Base-by-base conservation (phyloP, 2,797 vertebrate species). In the Pelobates cultripes region DNA sequence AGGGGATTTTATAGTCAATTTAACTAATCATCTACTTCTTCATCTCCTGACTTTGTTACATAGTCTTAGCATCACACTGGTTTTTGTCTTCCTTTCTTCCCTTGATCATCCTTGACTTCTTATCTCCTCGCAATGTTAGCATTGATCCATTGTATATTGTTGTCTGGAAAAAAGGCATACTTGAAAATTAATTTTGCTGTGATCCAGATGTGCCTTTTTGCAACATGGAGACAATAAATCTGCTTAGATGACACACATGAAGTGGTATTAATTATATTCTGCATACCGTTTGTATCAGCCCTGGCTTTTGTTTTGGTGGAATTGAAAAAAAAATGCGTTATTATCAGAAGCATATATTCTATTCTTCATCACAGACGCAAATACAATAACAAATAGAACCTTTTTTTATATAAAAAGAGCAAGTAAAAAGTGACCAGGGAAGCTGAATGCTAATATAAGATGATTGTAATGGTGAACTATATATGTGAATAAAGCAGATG, bases 1-100 rank as follows among this genome's bases (percentile, higher is more conserved):
- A n/a, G 43, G 43, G 42, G 68, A 70, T n/a, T 68, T 70, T 45
- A 70, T n/a, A 45, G 14, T 10, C n/a, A 12, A 70, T 70, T 45
- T 70, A 44, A 43, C 68, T 70, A 70, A 70, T 70, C 68, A 70
- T 44, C 14, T 15, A 41, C 68, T 41, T 70, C 42, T 70, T 70
- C 15, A 70, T 70, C 43, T 70, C 68, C 68, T 70, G 42, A n/a
- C 40, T 12, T 68, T 42, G 12, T 14, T 70, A 70, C 43, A 3
- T 14, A 15, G 43, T 70, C 42, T 70, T 44, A 44, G n/a, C n/a
- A 3, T 43, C 42, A 41, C 43, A 3, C 43, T 70, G 68, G 43
- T 45, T 70, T 70, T 9, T 44, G 6, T 17, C 14, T 44, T n/a
- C 43, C 14, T 44, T 7, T 17, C 14, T 44, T n/a, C 43, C 5